These are phyloP conservation scores for Tokudaia muenninki DNA, from an alignment of 2,797 vertebrate species.

Conservation along the genomic window DNA sequence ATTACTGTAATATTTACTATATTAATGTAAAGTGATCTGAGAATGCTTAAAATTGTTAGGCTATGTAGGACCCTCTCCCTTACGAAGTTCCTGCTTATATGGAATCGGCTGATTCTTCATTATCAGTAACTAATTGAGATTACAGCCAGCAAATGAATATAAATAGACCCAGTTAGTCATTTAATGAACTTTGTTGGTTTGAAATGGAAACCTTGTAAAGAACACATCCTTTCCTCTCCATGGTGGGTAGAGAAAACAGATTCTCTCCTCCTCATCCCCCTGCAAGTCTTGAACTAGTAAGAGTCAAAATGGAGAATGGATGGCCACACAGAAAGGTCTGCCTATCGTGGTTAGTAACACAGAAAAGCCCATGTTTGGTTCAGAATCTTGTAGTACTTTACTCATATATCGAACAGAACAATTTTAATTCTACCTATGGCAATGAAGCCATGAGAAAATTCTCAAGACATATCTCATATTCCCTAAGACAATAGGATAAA, in stretches of 20 bases:
- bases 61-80: background rate
- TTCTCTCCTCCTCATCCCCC: background rate
- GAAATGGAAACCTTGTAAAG: background rate
- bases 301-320: background rate
- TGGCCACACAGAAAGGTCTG: background rate
- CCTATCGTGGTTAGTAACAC: slow-evolving; percentile 38
- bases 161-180: background rate
- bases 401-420: slow-evolving; percentile 62
- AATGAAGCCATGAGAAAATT: slow-evolving; percentile 63
- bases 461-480: slow-evolving; percentile 73
- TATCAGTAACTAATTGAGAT: slow-evolving; percentile 26
- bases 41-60: slow-evolving; percentile 24
- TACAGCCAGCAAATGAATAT: background rate
- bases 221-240: background rate
- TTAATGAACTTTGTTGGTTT: slow-evolving; percentile 1
- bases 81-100: slow-evolving; percentile 17
- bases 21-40: slow-evolving; percentile 4
- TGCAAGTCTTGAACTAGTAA: background rate
- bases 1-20: background rate
- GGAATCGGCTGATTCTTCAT: background rate
- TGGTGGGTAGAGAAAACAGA: background rate
- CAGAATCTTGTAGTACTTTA: slow-evolving; percentile 59
- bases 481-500: slow-evolving; percentile 69
- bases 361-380: slow-evolving; percentile 56
- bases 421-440: slow-evolving; percentile 72